Evolutionary conservation across 2,797 vertebrate species (phyloP).

Genomic region (Agapornis canus): DNA sequence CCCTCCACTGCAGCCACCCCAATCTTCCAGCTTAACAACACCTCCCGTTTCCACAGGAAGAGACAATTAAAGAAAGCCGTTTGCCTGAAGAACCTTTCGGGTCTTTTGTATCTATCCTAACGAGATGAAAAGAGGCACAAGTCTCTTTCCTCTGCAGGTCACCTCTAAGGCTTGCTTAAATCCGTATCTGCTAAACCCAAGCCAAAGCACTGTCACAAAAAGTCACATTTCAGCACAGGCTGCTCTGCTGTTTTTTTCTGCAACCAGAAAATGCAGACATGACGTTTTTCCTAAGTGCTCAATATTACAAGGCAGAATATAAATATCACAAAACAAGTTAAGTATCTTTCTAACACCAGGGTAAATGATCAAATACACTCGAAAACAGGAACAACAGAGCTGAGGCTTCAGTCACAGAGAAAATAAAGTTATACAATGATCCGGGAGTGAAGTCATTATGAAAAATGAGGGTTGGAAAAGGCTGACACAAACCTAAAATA

Average conservation of each 20-base stretch:
- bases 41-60: slow-evolving; percentile 20
- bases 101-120: slow-evolving; percentile 28
- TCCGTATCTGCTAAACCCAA: slow-evolving; percentile 34
- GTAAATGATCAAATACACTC: slow-evolving; percentile 75
- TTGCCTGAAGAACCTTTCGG: slow-evolving; percentile 29
- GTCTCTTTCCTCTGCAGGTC: slow-evolving; percentile 53
- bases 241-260: slow-evolving; percentile 33
- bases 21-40: background rate
- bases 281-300: slow-evolving; percentile 66
- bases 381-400: slow-evolving; percentile 66
- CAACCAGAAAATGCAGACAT: slow-evolving; percentile 67
- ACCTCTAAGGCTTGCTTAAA: slow-evolving; percentile 67
- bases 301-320: slow-evolving; percentile 68
- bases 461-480: slow-evolving; percentile 76
- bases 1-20: slow-evolving; percentile 11
- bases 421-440: slow-evolving; percentile 73
- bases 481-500: slow-evolving; percentile 76
- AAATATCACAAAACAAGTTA: slow-evolving; percentile 75
- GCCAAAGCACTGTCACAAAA: slow-evolving; percentile 39
- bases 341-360: slow-evolving; percentile 69
- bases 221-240: slow-evolving; percentile 55
- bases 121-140: slow-evolving; percentile 27
- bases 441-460: slow-evolving; percentile 69
- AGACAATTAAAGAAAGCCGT: background rate
- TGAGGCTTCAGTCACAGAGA: slow-evolving; percentile 67